Percentiles rank a stretch among this genome's conserved stretches.
These are phyloP conservation scores for Drosophila longiperda DNA, from an alignment of 2,888 invertebrate genomes.

Conservation along the genomic window DNA sequence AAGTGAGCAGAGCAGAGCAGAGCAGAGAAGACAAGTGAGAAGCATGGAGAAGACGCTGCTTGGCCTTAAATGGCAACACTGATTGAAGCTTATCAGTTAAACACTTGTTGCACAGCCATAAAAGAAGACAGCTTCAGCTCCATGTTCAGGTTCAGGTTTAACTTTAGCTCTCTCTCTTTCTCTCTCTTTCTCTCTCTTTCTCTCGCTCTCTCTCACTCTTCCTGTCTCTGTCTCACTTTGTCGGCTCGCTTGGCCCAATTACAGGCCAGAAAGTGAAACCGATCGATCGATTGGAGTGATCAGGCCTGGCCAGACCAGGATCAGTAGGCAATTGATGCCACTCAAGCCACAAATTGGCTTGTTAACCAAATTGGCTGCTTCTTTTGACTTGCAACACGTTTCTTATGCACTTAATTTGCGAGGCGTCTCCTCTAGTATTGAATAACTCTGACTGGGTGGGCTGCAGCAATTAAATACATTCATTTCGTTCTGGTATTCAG, in stretches of 20 bases:
- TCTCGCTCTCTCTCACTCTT: slow-evolving; percentile 11
- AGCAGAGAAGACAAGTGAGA: not conserved
- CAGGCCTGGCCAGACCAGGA: slow-evolving; percentile 19
- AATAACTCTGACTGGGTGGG: slow-evolving; percentile 63
- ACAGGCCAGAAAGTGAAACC: slow-evolving; percentile 79
- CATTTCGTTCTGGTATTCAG: slow-evolving; percentile 32
- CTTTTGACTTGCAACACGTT: slow-evolving; percentile 66
- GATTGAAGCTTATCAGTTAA: slow-evolving; percentile 44
- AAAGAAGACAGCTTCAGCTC: slow-evolving; percentile 10
- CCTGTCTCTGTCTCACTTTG: slow-evolving; percentile 29
- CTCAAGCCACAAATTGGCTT: slow-evolving; percentile 69
- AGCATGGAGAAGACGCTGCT: not conserved
- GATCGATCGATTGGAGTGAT: slow-evolving; percentile 30
- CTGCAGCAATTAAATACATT: slow-evolving; percentile 21
- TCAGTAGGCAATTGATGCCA: slow-evolving; percentile 58
- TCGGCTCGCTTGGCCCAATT: slow-evolving; percentile 70
- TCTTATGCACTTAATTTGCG: slow-evolving; percentile 60
- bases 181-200: not conserved
- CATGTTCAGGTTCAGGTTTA: slow-evolving; percentile 21
- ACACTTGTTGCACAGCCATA: slow-evolving; percentile 18
- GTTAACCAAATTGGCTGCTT: slow-evolving; percentile 77
- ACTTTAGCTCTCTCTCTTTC: not conserved
- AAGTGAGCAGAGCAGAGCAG: slow-evolving; percentile 41
- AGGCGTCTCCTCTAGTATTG: slow-evolving; percentile 41
- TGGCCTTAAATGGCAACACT: slow-evolving; percentile 32